Percentiles rank a stretch among this genome's conserved stretches.
Evolutionary conservation across 2,797 vertebrate genomes (phyloP).

Genomic region (Poliocrania exsul): DNA sequence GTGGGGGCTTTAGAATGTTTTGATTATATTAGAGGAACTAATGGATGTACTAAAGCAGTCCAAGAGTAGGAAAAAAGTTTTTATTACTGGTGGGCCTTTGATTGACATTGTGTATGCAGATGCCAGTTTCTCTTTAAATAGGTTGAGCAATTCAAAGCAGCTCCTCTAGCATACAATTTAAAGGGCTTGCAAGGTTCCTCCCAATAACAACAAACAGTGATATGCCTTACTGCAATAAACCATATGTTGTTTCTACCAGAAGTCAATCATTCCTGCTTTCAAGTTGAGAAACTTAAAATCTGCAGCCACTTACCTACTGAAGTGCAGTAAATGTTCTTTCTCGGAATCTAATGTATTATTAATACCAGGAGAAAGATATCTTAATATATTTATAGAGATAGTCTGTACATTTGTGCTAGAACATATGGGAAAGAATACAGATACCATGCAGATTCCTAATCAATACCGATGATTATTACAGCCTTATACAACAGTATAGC

Average conservation of each 20-base stretch:
- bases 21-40: neutral
- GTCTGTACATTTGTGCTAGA: neutral
- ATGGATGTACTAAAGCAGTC: neutral
- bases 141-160: neutral
- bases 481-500: neutral
- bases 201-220: neutral
- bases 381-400: neutral
- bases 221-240: neutral
- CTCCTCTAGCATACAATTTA: neutral
- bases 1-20: neutral
- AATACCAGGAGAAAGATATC: neutral
- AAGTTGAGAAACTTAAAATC: neutral
- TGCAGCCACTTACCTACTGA: neutral
- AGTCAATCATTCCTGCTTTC: neutral
- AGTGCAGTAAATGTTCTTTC: neutral
- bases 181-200: neutral
- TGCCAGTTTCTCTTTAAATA: neutral
- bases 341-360: constrained; percentile 10
- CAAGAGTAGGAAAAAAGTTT: neutral
- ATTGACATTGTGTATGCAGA: neutral
- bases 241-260: neutral
- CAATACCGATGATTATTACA: neutral
- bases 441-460: neutral
- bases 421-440: neutral
- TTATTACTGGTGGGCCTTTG: neutral